Percentiles rank a stretch among this genome's conserved stretches.
phyloP scores from a whole-genome alignment of 2,888 invertebrate species.

The Dicycla oo region DNA sequence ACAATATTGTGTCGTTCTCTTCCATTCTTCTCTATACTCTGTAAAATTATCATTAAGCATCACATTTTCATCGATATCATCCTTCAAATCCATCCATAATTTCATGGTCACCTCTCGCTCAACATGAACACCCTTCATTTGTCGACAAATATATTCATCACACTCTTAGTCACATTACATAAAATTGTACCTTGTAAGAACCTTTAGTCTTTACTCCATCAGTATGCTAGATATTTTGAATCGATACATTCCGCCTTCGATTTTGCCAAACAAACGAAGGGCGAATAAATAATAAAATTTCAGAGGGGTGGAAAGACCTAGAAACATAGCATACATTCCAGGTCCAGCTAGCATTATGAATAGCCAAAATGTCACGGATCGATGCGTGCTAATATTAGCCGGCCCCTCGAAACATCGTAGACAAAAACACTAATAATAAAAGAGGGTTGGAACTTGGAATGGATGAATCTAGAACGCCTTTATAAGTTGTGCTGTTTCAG shows the following conservation, averaged over 20 bases:
- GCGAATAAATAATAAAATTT: constrained; percentile 20
- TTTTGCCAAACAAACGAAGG: constrained; percentile 19
- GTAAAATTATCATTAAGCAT: not conserved
- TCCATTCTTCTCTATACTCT: not conserved
- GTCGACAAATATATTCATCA: not conserved
- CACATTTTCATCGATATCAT: not conserved
- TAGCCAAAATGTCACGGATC: constrained; percentile 5
- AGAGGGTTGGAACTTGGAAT: constrained; percentile 9
- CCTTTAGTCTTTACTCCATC: not conserved
- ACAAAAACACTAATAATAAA: not conserved
- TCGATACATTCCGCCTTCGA: not conserved
- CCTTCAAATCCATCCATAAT: not conserved
- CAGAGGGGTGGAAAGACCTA: constrained; percentile 35
- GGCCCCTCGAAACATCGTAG: constrained; percentile 10
- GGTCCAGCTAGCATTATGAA: not conserved
- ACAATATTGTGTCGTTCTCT: not conserved
- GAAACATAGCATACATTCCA: not conserved
- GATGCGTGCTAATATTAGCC: not conserved
- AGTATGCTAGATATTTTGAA: not conserved
- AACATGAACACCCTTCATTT: too few species aligned
- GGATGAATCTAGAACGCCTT: constrained; percentile 17
- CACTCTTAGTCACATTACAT: not conserved
- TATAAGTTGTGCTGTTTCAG: not conserved
- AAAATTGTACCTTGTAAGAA: not conserved
- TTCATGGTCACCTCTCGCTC: not conserved